Evolutionary conservation across 92 coral and sea anemone species (phyloP).

Genomic region (Metridium senile): DNA sequence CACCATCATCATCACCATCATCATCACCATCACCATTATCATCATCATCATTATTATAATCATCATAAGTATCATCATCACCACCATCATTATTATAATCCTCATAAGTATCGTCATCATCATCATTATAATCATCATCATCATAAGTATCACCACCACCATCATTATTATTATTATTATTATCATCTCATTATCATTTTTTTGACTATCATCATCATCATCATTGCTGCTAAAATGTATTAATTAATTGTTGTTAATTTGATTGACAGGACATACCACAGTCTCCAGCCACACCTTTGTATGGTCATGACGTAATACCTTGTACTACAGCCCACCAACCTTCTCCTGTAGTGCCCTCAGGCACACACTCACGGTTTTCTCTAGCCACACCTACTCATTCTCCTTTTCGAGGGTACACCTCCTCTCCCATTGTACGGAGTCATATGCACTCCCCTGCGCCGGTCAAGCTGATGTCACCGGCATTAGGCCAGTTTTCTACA

Average conservation of each 20-base stretch:
- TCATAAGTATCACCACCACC: background rate
- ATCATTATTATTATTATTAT: no score
- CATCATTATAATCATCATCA: background rate
- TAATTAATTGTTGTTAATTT: background rate
- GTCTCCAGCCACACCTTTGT: constrained; percentile 56
- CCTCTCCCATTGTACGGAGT: constrained; percentile 67
- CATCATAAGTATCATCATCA: background rate
- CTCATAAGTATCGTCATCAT: background rate
- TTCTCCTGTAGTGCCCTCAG: constrained; percentile 75
- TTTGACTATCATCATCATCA: background rate
- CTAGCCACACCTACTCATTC: constrained; percentile 83
- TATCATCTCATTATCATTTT: background rate
- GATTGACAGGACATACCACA: constrained; percentile 81
- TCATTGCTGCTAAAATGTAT: background rate
- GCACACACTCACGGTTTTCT: constrained; percentile 83
- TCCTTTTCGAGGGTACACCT: constrained; percentile 70
- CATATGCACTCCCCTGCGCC: constrained; percentile 79
- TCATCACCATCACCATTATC: background rate
- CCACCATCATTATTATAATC: background rate
- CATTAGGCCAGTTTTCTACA: constrained; percentile 60
- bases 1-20: background rate
- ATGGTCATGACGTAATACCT: constrained; percentile 48
- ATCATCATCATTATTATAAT: background rate
- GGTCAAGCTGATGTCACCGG: constrained; percentile 71
- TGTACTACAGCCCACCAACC: constrained; percentile 69